Base-by-base conservation (phyloP, 2,888 invertebrate genomes). In the Agrochola macilenta region DNA sequence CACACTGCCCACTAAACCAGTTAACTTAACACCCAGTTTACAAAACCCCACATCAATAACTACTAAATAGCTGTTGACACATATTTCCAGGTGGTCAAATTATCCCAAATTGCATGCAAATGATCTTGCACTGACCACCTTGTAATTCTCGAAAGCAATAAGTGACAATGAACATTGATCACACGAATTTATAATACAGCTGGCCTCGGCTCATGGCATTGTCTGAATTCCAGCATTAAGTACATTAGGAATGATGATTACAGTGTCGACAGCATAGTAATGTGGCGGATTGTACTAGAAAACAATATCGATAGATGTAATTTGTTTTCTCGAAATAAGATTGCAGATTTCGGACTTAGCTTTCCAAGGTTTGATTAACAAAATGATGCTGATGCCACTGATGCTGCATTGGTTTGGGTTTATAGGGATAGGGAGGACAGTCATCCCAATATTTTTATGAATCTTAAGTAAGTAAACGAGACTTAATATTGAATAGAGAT, bases 201-300 rank as follows among this genome's bases (percentile, higher is more conserved):
- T 82, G 82, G 84, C 79, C 84, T 85, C 83, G 87, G 86, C 79
- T 85, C 84, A 71, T 85, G 83, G 88, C 88, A 89, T 90, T 90
- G 90, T 90, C 87, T 89, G 84, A 86, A 92, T 92, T 91, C 91
- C 91, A 88, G 86, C 87, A 89, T 88, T 87, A 88, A 89, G 88
- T 90, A 86, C 87, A 88, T 87, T 88, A 79, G 61, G 72, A 77
- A 70, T 74, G 73, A 82, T 84, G 84, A 85, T 89, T 87, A 77
- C 74, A 78, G 80, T 79, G 72, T 73, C 60, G 73, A 75, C 75
- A 26, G 81, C 70, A 69, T 78, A 76, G 35, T 68, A 78, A 83
- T 70, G 75, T 61, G 43, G n/a, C 26, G 64, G 76, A 86, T 60
- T 68, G 49, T 68, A 8, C 75, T 26, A 71, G 20, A 23, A 54